Evolutionary conservation across 37 sponge, comb jelly and placozoan genomes (phyloP).

Genomic region (Oscarella lobularis): DNA sequence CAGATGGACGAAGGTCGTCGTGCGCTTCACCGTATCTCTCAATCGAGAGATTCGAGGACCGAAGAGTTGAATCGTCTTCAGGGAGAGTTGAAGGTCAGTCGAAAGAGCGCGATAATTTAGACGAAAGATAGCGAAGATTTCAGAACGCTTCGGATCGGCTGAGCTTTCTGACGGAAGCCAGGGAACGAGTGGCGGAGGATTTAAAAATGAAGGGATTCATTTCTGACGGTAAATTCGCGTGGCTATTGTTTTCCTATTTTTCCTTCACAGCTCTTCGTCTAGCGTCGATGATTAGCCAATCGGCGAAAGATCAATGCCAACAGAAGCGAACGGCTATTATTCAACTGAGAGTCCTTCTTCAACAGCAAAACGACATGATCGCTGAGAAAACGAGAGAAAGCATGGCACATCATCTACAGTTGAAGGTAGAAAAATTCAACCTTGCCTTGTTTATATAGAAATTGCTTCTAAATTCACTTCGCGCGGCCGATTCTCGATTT

Average conservation of each 20-base stretch:
- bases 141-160: neutral
- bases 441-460: too few species aligned
- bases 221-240: neutral
- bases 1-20: neutral
- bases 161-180: neutral
- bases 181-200: neutral
- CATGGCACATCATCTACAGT: neutral
- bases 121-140: too few species aligned
- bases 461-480: too few species aligned
- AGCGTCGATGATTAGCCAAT: neutral
- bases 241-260: too few species aligned
- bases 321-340: neutral
- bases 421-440: too few species aligned
- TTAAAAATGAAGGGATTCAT: neutral
- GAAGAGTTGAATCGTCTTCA: neutral
- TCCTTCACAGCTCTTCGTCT: too few species aligned
- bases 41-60: neutral
- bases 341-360: neutral
- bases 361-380: neutral
- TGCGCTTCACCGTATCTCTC: neutral
- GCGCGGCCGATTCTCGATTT: neutral
- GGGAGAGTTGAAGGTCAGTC: neutral
- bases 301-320: neutral
- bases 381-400: conserved; percentile 1
- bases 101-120: too few species aligned